phyloP scores from a whole-genome alignment of 2,888 invertebrate genomes.

The Tetanocera ferruginea region DNA sequence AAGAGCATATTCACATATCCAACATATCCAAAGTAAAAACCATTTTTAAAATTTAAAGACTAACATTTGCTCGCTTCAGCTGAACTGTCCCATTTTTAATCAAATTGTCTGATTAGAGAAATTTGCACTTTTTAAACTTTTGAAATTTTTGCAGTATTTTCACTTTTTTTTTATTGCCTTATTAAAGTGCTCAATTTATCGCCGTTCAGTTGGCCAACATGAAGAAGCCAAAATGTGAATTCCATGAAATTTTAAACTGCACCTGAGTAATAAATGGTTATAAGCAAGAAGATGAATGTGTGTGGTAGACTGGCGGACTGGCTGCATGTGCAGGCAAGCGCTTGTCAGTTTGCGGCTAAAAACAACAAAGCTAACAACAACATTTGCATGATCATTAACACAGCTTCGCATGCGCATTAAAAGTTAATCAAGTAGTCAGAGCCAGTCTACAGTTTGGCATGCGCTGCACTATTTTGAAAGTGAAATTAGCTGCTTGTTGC shows the following conservation, averaged over 20 bases:
- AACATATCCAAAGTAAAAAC: too few species aligned
- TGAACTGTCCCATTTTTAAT: too few species aligned
- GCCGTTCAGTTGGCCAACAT: conserved; percentile 9
- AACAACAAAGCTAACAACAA: not conserved
- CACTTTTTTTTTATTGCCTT: too few species aligned
- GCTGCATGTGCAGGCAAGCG: too few species aligned
- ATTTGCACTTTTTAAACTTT: not conserved
- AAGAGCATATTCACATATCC: too few species aligned
- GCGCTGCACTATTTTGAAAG: not conserved
- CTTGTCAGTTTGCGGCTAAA: not conserved
- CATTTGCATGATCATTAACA: conserved; percentile 22
- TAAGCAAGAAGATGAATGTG: conserved; percentile 1
- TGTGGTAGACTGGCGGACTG: not conserved
- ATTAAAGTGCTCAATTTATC: not conserved
- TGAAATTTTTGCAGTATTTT: not conserved
- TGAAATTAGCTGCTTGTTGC: not conserved
- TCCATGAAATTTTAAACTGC: not conserved
- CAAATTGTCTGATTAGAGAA: not conserved
- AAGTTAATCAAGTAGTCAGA: not conserved
- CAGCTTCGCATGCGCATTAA: conserved; percentile 11
- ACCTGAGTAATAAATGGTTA: conserved; percentile 2
- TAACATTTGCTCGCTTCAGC: too few species aligned
- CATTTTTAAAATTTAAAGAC: too few species aligned
- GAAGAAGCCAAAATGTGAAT: conserved; percentile 2
- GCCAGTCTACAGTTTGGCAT: not conserved